phyloP scores from a whole-genome alignment of 23 tunicate species.

The Botrylloides violaceus region DNA sequence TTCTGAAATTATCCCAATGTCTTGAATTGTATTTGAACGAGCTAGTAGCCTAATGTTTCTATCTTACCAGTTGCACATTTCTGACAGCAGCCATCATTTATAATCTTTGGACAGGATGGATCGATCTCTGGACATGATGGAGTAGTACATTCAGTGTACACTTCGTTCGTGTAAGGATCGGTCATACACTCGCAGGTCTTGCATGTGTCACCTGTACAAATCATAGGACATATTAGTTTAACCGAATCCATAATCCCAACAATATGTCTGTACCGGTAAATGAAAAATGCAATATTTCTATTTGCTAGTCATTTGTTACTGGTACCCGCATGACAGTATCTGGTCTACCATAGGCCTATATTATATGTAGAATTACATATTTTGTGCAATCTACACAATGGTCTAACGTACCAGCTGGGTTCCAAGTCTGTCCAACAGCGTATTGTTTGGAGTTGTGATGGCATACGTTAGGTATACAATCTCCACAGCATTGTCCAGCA shows the following conservation, averaged over 20 bases:
- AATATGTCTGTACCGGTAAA: too few species aligned
- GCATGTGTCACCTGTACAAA: conserved; percentile 48
- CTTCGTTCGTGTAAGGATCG: conserved; percentile 82
- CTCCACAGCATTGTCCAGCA: conserved; percentile 99
- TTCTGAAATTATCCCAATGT: neutral
- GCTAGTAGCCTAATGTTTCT: too few species aligned
- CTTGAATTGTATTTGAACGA: too few species aligned
- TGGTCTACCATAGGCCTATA: neutral
- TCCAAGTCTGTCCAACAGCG: conserved; percentile 86
- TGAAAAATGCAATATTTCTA: neutral
- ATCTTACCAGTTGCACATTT: neutral
- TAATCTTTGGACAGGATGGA: conserved; percentile 64
- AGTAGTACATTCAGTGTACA: conserved; percentile 84
- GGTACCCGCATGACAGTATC: neutral
- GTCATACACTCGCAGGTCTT: conserved; percentile 93
- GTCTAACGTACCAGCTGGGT: conserved; percentile 39
- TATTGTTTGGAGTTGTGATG: conserved; percentile 69
- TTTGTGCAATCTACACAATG: too few species aligned
- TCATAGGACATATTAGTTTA: too few species aligned
- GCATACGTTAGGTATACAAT: conserved; percentile 92
- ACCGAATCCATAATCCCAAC: too few species aligned
- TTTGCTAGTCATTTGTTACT: too few species aligned
- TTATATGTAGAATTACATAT: too few species aligned
- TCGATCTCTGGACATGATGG: conserved; percentile 72
- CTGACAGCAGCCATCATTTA: conserved; percentile 81